Percentiles rank a stretch among this genome's conserved stretches.
Conservation (phyloP, 2,888 invertebrate genomes). For the Cartodere bifasciata region DNA sequence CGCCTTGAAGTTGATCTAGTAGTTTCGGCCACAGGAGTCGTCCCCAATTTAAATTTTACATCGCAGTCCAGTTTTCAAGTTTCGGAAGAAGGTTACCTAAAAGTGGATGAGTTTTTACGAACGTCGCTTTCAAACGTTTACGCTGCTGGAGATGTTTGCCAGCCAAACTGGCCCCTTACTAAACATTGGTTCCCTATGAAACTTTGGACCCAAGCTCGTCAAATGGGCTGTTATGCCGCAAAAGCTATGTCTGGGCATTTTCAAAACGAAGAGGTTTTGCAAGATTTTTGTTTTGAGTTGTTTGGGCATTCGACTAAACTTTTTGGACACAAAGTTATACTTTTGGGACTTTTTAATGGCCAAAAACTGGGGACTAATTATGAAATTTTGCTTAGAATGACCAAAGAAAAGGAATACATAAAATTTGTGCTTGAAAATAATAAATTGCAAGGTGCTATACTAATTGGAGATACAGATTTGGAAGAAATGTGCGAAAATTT, state of each 20-base stretch:
- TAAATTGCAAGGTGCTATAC: constrained; percentile 79
- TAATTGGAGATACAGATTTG: constrained; percentile 93
- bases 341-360: constrained; percentile 87
- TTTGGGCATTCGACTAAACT: constrained; percentile 94
- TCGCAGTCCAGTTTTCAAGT: constrained; percentile 41
- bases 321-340: constrained; percentile 85
- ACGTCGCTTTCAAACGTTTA: constrained; percentile 68
- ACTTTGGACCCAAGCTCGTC: constrained; percentile 95
- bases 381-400: constrained; percentile 75
- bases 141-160: constrained; percentile 93
- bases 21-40: constrained; percentile 91
- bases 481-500: constrained; percentile 98
- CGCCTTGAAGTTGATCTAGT: constrained; percentile 74
- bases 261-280: constrained; percentile 50
- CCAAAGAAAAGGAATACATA: constrained; percentile 68
- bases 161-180: constrained; percentile 63
- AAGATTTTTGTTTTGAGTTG: constrained; percentile 95
- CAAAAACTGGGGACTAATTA: constrained; percentile 71
- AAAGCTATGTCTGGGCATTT: constrained; percentile 66
- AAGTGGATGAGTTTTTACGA: constrained; percentile 75
- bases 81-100: constrained; percentile 67
- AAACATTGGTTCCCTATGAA: constrained; percentile 90
- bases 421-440: constrained; percentile 80
- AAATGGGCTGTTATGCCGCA: constrained; percentile 93
- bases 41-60: constrained; percentile 48